Evolutionary conservation across 2,113 vertebrate genomes (phyloP).

Genomic region (Naja naja): DNA sequence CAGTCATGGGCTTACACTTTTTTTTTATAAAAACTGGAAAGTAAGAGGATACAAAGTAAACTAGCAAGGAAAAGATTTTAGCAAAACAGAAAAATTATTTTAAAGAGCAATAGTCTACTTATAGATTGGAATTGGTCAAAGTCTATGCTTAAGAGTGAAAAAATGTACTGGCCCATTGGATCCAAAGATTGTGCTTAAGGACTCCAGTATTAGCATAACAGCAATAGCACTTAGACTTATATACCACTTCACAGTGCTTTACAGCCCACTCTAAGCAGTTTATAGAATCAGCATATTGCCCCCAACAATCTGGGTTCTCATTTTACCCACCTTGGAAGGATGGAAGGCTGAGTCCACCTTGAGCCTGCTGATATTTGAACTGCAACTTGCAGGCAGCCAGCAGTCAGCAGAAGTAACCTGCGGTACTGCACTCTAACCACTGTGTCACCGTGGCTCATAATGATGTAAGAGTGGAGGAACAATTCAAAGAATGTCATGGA

Average conservation of each 20-base stretch:
- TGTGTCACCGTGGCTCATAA: no score
- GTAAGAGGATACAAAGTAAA: constrained; percentile 15
- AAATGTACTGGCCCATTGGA: not conserved
- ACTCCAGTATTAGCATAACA: not conserved
- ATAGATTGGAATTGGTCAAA: constrained; percentile 2
- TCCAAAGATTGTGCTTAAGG: not conserved
- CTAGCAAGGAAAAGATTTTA: constrained; percentile 22
- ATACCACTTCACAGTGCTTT: no score
- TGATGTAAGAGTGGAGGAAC: not conserved
- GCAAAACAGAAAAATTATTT: not conserved
- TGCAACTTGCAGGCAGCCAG: no score
- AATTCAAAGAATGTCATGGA: not conserved
- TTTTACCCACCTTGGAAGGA: no score
- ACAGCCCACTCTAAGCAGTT: no score
- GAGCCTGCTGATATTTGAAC: no score
- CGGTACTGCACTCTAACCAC: no score
- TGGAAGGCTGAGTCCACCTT: no score
- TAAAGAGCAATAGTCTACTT: not conserved
- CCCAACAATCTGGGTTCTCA: no score
- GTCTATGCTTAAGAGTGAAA: not conserved
- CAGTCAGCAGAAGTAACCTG: no score
- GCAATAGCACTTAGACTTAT: no score
- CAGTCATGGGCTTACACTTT: not conserved
- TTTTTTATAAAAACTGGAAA: constrained; percentile 30
- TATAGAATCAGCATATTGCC: no score